Evolutionary conservation across 2,797 vertebrate species (phyloP).

Genomic region (Macrochelys suwanniensis): DNA sequence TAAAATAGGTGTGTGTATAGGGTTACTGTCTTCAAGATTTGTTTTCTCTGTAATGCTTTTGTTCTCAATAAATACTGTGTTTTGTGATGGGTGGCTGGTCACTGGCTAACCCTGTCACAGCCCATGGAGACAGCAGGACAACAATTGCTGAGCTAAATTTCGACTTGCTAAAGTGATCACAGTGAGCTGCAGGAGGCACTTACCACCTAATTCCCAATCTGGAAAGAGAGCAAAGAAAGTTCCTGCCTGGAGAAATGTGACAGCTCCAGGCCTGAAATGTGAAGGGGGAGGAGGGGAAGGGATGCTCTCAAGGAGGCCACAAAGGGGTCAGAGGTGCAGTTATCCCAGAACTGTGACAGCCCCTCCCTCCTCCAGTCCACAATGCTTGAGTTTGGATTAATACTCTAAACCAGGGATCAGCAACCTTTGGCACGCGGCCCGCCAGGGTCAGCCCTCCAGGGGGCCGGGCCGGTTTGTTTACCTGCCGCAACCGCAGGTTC

Average conservation of each 20-base stretch:
- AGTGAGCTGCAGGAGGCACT: background rate
- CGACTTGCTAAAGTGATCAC: background rate
- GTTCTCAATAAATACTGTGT: background rate
- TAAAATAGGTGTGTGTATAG: background rate
- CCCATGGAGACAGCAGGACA: background rate
- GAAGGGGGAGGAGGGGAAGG: background rate
- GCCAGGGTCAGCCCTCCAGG: no score
- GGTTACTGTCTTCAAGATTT: background rate
- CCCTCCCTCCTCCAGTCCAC: background rate
- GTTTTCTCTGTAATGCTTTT: background rate
- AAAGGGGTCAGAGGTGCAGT: background rate
- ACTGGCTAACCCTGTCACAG: background rate
- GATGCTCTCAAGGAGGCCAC: background rate
- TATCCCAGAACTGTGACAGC: background rate
- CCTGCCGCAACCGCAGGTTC: no score
- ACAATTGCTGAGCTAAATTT: background rate
- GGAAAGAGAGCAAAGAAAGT: background rate
- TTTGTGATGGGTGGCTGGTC: background rate
- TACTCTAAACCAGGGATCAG: background rate
- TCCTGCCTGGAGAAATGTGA: background rate
- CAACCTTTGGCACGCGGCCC: no score
- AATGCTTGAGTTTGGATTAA: background rate
- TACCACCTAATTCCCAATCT: background rate
- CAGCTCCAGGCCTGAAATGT: background rate
- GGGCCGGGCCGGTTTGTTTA: no score